A percentile compares a stretch with the other conserved stretches of the same genome.
Conservation (phyloP, 2,888 invertebrate species). For the Tetranychus piercei region DNA sequence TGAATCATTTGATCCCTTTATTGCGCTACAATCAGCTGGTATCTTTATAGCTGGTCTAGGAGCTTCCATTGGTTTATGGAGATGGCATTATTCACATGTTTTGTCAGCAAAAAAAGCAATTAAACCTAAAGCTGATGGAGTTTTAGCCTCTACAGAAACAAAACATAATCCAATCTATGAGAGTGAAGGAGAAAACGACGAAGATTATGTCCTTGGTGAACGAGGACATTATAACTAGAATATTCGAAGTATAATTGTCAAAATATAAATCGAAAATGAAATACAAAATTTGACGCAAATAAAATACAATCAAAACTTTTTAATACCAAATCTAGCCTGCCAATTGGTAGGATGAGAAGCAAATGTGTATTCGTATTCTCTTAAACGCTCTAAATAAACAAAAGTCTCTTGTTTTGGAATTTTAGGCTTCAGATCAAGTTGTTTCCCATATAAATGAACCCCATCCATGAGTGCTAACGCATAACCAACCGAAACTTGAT, state of each 20-base stretch:
- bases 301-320: no score
- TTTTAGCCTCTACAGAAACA: background rate
- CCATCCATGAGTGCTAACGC: constrained; percentile 14
- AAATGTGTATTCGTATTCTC: constrained; percentile 8
- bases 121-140: background rate
- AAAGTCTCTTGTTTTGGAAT: background rate
- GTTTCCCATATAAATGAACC: constrained; percentile 9
- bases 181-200: background rate
- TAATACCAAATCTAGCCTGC: constrained; percentile 5
- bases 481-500: constrained; percentile 15
- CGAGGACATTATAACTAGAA: no score
- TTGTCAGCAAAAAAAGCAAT: background rate
- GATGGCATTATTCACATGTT: background rate
- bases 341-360: background rate
- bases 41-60: background rate
- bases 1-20: background rate
- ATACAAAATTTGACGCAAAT: no score
- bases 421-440: constrained; percentile 12
- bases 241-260: no score
- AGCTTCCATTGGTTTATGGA: background rate
- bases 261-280: no score
- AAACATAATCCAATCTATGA: constrained; percentile 1
- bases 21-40: background rate
- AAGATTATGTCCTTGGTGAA: background rate
- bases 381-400: constrained; percentile 4